Evolutionary conservation across 1,140 invertebrate species (phyloP), one percentile per base, ranked within the genome.

Genomic region (Lepidurus arcticus): DNA sequence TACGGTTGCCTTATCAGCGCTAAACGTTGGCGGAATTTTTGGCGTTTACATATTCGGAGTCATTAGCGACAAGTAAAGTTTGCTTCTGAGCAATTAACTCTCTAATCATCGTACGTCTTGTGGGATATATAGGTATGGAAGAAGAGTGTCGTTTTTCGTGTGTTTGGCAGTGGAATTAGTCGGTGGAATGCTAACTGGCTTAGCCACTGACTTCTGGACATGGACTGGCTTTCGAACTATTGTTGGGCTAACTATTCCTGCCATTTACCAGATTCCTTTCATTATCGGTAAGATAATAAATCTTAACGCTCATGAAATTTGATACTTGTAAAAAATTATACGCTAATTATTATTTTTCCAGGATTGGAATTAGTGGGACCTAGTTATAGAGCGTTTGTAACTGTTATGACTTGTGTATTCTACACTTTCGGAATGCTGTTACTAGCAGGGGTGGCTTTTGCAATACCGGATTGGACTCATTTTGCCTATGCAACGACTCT

Each of bases 231-330:
- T 91, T 81, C 87, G 93, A 81, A 87, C 91, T 13, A 87, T 96
- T 75, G 93, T 95, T 7, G 94, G 94, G 21, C 84, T 95, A 1
- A 94, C 94, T 1, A 94, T 96, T 81, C 94, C 94, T 10, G 94
- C 94, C 6, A 91, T 96, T n/a, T 96, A 96, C 85, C 94, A 97
- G 87, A 95, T 96, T 84, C 94, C 94, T 6, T 96, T 96, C 83
- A 96, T 96, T 79, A 95, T 96, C 82, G 93, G 94, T 95, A 88
- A 92, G 90, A 7, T 42, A 42, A 77, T 65, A 77, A 21, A 13
- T 8, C 42, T 21, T 44, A 42, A 26, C 21, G 47, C 11, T 10
- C 7, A 0, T 78, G 43, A 65, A 44, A 44, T 21, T 79, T 78
- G 10, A 42, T 74, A 42, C 13, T 34, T 43, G 73, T 79, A 45